A percentile compares a stretch with the other conserved stretches of the same genome.
Conservation (phyloP, 2,113 vertebrate species). For the Cyanistes caeruleus region DNA sequence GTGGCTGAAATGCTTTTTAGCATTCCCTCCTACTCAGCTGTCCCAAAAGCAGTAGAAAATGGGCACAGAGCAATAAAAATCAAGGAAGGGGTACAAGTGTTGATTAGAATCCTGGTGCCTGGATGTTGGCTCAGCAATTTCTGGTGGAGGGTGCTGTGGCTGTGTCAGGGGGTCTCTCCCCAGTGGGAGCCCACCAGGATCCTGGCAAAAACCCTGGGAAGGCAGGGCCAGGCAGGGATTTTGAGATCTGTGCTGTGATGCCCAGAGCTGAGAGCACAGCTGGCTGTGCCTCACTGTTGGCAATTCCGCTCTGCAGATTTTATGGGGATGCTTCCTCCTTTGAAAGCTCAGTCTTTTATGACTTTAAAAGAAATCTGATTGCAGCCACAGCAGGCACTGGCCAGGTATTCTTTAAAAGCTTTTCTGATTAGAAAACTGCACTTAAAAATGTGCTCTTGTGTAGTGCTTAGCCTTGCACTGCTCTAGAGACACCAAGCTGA, state of each 20-base stretch:
- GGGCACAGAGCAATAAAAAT: neutral
- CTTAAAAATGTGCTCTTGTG: neutral
- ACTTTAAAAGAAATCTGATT: neutral
- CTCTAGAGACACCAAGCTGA: neutral
- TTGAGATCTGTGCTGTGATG: neutral
- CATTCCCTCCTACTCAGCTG: neutral
- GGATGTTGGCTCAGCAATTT: rapidly evolving
- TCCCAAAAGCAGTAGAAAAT: neutral
- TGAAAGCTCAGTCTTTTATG: neutral
- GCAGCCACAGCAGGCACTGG: neutral
- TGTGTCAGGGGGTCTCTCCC: neutral
- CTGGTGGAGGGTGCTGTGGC: neutral
- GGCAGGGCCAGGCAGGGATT: neutral
- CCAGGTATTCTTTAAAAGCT: neutral
- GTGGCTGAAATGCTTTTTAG: neutral
- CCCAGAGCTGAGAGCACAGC: neutral
- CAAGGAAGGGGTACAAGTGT: neutral
- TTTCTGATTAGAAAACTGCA: neutral
- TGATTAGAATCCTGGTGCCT: neutral
- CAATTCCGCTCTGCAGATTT: neutral
- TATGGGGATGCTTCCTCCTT: neutral
- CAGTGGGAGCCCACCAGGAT: neutral
- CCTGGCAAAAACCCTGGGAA: neutral
- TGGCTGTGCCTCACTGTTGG: neutral
- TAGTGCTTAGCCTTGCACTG: neutral